Evolutionary conservation across 2,113 vertebrate genomes (phyloP), one percentile per base, ranked within the genome.

Genomic region (Dissostichus mawsoni): DNA sequence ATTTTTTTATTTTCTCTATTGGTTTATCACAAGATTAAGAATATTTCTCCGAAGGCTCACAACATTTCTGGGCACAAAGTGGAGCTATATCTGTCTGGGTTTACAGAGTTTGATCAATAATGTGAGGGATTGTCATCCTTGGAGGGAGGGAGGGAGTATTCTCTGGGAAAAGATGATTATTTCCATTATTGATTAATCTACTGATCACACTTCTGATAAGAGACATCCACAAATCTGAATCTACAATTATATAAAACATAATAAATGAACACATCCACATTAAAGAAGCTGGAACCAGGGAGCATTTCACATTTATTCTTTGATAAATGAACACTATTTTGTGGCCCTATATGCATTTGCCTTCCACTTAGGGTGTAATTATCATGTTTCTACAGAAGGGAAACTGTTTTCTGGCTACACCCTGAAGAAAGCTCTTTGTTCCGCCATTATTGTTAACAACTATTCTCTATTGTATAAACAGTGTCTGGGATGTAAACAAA

Each of bases 11-110:
- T 57, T 53, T 23, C 59, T 62, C n/a, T 44, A 4, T 50, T 23
- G 36, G 11, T 68, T 57, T 75, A 67, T 87, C 29, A 20, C 20
- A 23, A 33, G 16, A 74, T 78, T 74, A 36, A 58, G 13, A 62
- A 52, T 25, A 14, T 44, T 73, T 76, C 57, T 52, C 20, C 4
- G 7, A 11, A 57, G 23, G 16, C 41, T 23, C 23, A 4, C 6
- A 14, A 4, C 52, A 20, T 45, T 16, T 48, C 14, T 41, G 23
- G 48, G 7, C 70, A 50, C 11, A 62, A 16, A 71, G 70, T 14
- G n/a, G 57, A 79, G 25, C 36, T 29, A 1, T 23, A 5, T 63
- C 25, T n/a, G 50, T 18, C 36, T 16, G 65, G 3, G 47, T 17
- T 0, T 16, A 14, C 14, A n/a, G 33, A 16, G 5, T 73, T 55